phyloP scores from a whole-genome alignment of 2,113 vertebrate genomes.

The Xenotilapia caudafasciata region DNA sequence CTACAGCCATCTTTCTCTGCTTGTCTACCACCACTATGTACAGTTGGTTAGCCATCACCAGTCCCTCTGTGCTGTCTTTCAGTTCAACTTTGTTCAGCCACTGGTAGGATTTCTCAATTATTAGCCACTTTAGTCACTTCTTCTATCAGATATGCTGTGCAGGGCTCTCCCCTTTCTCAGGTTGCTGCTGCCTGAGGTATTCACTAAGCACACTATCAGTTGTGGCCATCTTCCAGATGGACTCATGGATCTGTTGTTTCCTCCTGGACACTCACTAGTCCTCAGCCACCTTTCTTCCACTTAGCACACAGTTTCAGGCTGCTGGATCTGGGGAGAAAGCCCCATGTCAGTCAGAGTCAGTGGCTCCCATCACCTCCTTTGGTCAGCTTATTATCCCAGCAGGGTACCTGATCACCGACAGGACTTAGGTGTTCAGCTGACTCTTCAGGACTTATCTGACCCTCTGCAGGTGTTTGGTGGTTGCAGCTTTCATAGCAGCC shows the following conservation, averaged over 20 bases:
- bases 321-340: neutral
- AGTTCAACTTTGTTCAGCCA: neutral
- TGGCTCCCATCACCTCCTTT: neutral
- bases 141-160: neutral
- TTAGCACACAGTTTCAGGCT: neutral
- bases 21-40: rapidly evolving
- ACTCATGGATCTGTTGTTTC: neutral
- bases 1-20: neutral
- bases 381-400: neutral
- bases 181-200: rapidly evolving
- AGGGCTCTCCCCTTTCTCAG: neutral
- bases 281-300: neutral
- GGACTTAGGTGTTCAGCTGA: neutral
- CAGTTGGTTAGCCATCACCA: neutral
- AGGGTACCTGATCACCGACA: neutral
- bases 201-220: neutral
- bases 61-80: neutral
- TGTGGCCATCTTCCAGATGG: neutral
- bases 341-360: neutral
- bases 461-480: neutral
- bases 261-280: neutral
- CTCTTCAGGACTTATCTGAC: neutral
- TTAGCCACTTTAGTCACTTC: neutral
- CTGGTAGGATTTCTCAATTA: neutral
- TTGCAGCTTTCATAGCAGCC: neutral